Base-by-base conservation (phyloP, 2,888 invertebrate genomes). In the Mesoligia furuncula region DNA sequence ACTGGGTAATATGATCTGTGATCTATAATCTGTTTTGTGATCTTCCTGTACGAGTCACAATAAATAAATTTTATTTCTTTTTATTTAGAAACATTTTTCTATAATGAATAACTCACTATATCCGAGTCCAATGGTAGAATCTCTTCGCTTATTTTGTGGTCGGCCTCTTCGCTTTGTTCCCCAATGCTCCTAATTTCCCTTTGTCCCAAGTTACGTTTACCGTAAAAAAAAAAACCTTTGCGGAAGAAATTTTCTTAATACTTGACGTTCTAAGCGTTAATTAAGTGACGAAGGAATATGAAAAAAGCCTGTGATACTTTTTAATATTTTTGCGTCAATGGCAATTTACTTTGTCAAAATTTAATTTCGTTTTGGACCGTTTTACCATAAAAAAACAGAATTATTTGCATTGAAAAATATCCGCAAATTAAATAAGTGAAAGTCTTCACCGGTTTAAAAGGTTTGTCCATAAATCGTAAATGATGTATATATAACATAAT, bases 101-200 rank as follows among this genome's bases (percentile, higher is more conserved):
- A 69, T 39, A 72, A 39, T 73, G 75, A 70, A 73, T 73, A 79
- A 71, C 64, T 81, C 85, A 71, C 75, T 31, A 13, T 45, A 69
- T 70, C 62, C 54, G 71, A 79, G 77, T 77, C 59, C 83, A 76
- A 68, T 87, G 64, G 88, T 88, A 88, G 77, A 73, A 76, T 76
- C 77, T 66, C 75, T 73, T 64, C 71, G 81, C 73, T 81, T 88
- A 89, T 90, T 88, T 88, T 87, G 91, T 87, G 90, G 89, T 87
- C 82, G 88, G 85, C 86, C 88, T 83, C 77, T 86, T 79, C 83
- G 70, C 81, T 90, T 90, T 90, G 85, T 89, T 89, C 89, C 66
- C 81, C 80, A 85, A 86, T 86, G 85, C 83, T 84, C 80, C 87
- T 89, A 90, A 92, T 92, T 92, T 91, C 83, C 86, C 84, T 91